Percentiles rank a stretch among this genome's conserved stretches.
Conservation (phyloP, 2,888 invertebrate species). For the Harpagoxenus sublaevis region DNA sequence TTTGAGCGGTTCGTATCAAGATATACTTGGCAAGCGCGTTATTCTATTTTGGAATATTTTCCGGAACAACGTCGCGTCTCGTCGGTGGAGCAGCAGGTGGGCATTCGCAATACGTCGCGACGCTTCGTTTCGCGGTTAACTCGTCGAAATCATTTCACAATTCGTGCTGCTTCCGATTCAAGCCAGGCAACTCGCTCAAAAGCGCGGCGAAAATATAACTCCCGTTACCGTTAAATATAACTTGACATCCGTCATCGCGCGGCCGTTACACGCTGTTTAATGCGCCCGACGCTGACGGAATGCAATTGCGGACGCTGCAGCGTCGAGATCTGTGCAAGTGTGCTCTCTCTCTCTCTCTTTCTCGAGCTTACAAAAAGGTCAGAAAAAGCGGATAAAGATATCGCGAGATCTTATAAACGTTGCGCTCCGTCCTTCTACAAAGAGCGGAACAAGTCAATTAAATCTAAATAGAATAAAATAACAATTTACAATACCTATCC, state of each 20-base stretch:
- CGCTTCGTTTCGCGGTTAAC: slow-evolving; percentile 39
- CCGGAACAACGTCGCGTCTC: slow-evolving; percentile 9
- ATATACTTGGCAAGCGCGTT: background rate
- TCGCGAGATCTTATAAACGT: slow-evolving; percentile 9
- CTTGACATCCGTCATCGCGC: slow-evolving; percentile 52
- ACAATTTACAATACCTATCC: slow-evolving; percentile 7
- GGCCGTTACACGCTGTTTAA: slow-evolving; percentile 52
- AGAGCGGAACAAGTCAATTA: background rate
- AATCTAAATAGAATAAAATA: background rate
- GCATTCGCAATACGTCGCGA: slow-evolving; percentile 38
- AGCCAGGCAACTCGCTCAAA: background rate
- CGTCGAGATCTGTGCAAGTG: background rate
- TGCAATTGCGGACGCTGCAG: slow-evolving; percentile 32
- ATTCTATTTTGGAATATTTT: slow-evolving; percentile 30
- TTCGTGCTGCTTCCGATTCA: slow-evolving; percentile 47
- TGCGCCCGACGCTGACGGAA: slow-evolving; percentile 38
- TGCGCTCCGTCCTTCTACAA: background rate
- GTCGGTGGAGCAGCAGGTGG: slow-evolving; percentile 38
- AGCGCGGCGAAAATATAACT: slow-evolving; percentile 50
- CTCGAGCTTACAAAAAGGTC: background rate
- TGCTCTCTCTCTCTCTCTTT: background rate
- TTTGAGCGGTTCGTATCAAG: background rate
- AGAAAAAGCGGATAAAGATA: background rate
- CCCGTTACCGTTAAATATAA: slow-evolving; percentile 55
- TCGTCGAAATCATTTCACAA: slow-evolving; percentile 38